These are phyloP conservation scores for Melanocharis versteri DNA, from an alignment of 2,113 vertebrate genomes.

Conservation along the genomic window DNA sequence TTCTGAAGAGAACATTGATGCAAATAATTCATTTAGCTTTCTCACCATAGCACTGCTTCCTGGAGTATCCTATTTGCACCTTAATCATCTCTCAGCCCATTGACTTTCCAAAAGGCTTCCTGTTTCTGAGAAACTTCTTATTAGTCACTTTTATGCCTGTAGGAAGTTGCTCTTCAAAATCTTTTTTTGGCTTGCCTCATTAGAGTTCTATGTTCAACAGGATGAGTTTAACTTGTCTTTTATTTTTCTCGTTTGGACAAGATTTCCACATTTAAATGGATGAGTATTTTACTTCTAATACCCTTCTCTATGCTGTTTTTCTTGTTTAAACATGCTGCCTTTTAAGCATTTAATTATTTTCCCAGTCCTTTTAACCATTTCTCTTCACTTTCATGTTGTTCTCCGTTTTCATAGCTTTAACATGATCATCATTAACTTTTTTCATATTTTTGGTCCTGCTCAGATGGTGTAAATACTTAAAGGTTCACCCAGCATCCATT, in stretches of 20 bases:
- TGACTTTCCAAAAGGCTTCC: conserved; percentile 43
- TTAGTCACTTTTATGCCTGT: conserved; percentile 12
- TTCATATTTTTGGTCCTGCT: not conserved
- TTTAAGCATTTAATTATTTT: not conserved
- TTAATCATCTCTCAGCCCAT: conserved; percentile 46
- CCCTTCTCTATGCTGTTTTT: not conserved
- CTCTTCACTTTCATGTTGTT: not conserved
- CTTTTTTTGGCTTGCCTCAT: conserved; percentile 8
- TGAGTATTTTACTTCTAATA: not conserved
- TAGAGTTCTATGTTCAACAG: not conserved
- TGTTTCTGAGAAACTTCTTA: conserved; percentile 17
- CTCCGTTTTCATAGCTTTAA: not conserved
- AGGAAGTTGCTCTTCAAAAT: conserved; percentile 17
- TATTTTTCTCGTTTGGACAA: not conserved
- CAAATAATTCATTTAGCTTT: conserved; percentile 35
- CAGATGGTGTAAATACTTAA: not conserved
- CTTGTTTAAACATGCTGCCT: not conserved
- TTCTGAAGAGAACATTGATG: conserved; percentile 36
- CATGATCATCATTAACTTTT: not conserved
- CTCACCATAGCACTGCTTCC: not conserved
- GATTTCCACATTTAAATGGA: not conserved
- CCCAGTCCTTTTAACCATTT: not conserved
- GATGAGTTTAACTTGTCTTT: conserved; percentile 12
- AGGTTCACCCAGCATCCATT: not conserved
- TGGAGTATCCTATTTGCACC: conserved; percentile 31